Evolutionary conservation across 2,888 invertebrate species (phyloP).

Genomic region (Dasysyrphus albostriatus): DNA sequence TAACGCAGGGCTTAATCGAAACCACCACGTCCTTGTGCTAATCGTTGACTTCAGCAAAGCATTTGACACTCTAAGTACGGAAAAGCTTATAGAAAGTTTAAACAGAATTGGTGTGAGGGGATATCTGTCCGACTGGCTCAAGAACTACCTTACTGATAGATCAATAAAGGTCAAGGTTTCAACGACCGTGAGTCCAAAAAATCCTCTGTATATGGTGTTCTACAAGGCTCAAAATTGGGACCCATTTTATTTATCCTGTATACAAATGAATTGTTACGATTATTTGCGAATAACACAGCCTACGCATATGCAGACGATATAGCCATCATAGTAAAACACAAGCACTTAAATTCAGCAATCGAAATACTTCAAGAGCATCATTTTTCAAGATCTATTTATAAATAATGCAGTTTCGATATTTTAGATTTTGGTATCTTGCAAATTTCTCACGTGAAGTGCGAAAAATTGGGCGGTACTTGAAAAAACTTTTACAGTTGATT

Average conservation of each 20-base stretch:
- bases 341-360: too few relatives aligned
- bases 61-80: not conserved
- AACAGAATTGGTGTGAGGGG: conserved; percentile 3
- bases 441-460: too few relatives aligned
- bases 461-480: too few relatives aligned
- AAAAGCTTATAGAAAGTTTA: not conserved
- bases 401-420: too few relatives aligned
- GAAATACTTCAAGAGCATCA: not conserved
- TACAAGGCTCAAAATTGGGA: conserved; percentile 23
- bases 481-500: too few relatives aligned
- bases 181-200: not conserved
- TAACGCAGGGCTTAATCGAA: not conserved
- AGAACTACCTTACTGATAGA: not conserved
- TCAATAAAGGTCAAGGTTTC: conserved; percentile 10
- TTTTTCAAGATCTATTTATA: too few relatives aligned
- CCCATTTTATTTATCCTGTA: not conserved
- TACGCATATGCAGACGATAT: conserved; percentile 16
- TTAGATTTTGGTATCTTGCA: too few relatives aligned
- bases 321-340: conserved; percentile 13
- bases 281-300: not conserved
- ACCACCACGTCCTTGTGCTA: not conserved
- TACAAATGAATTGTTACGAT: not conserved
- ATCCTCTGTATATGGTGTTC: conserved; percentile 4
- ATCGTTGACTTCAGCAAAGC: not conserved
- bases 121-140: not conserved